phyloP scores from a whole-genome alignment of 2,888 invertebrate genomes.

The Tricholauxania praeusta region DNA sequence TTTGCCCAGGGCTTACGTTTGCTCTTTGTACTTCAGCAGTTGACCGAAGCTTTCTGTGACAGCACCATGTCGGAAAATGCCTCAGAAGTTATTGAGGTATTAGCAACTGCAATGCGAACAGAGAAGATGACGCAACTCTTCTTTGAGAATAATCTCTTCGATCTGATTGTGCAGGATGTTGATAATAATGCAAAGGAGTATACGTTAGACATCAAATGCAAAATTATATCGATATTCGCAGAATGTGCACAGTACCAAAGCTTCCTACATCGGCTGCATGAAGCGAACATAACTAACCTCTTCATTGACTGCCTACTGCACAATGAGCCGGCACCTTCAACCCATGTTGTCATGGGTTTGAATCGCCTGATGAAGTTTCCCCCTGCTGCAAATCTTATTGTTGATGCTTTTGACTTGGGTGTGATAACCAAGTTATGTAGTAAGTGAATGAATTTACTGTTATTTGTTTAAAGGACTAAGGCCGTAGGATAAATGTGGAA shows the following conservation, averaged over 20 bases:
- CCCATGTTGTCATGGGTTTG: constrained; percentile 53
- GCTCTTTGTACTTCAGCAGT: constrained; percentile 53
- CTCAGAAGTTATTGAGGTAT: constrained; percentile 53
- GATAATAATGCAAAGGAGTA: constrained; percentile 37
- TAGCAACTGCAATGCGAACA: constrained; percentile 56
- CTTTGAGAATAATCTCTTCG: constrained; percentile 60
- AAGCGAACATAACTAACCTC: constrained; percentile 49
- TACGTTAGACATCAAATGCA: constrained; percentile 47
- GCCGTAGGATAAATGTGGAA: neutral
- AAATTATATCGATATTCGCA: constrained; percentile 54
- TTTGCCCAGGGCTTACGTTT: constrained; percentile 50
- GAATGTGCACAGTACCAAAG: constrained; percentile 55
- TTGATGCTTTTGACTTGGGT: constrained; percentile 48
- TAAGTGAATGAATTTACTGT: constrained; percentile 22
- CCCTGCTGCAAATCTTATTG: constrained; percentile 50
- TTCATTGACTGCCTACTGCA: constrained; percentile 54
- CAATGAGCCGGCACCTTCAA: constrained; percentile 45
- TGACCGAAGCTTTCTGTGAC: constrained; percentile 54
- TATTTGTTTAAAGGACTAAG: neutral
- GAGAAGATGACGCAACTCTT: constrained; percentile 57
- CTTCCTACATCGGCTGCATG: constrained; percentile 52
- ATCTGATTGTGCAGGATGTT: constrained; percentile 52
- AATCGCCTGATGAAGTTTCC: constrained; percentile 54
- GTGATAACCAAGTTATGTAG: constrained; percentile 47
- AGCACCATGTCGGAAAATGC: constrained; percentile 48